Evolutionary conservation across 2,113 vertebrate species (phyloP).

Genomic region (Neoarius graeffei): DNA sequence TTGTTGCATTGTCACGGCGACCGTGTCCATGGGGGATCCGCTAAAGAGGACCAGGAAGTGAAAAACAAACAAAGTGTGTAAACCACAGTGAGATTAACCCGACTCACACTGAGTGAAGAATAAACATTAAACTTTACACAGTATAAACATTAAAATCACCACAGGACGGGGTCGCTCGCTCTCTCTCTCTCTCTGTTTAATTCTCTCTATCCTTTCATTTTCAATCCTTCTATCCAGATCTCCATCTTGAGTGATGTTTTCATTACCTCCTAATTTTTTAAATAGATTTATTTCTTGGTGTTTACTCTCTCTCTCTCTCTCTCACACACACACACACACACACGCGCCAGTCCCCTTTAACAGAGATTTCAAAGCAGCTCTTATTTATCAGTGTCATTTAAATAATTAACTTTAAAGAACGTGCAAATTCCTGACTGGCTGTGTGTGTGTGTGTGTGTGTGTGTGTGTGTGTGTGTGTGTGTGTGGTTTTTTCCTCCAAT

Average conservation of each 20-base stretch:
- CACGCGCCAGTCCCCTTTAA: not conserved
- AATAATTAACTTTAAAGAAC: not conserved
- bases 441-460: not conserved
- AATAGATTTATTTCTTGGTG: not conserved
- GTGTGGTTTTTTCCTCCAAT: not conserved
- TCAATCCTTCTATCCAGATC: not conserved
- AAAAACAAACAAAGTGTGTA: slow-evolving; percentile 5
- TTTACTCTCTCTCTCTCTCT: not conserved
- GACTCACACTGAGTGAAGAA: not conserved
- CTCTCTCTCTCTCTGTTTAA: not conserved
- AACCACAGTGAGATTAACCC: slow-evolving; percentile 25
- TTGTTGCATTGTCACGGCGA: slow-evolving; percentile 40
- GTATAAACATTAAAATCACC: slow-evolving; percentile 14
- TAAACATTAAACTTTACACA: slow-evolving; percentile 7
- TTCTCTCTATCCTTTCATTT: not conserved
- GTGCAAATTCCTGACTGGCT: not conserved
- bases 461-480: not conserved
- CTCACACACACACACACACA: slow-evolving; percentile 21
- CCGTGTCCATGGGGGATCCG: slow-evolving; percentile 35
- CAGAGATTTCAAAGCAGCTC: not conserved
- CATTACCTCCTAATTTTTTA: not conserved
- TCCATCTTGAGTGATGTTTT: not conserved
- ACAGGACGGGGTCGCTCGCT: not conserved
- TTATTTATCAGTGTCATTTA: not conserved
- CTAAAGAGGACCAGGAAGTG: slow-evolving; percentile 52